Evolutionary conservation across 2,113 vertebrate genomes (phyloP).

Genomic region (Lota lota): DNA sequence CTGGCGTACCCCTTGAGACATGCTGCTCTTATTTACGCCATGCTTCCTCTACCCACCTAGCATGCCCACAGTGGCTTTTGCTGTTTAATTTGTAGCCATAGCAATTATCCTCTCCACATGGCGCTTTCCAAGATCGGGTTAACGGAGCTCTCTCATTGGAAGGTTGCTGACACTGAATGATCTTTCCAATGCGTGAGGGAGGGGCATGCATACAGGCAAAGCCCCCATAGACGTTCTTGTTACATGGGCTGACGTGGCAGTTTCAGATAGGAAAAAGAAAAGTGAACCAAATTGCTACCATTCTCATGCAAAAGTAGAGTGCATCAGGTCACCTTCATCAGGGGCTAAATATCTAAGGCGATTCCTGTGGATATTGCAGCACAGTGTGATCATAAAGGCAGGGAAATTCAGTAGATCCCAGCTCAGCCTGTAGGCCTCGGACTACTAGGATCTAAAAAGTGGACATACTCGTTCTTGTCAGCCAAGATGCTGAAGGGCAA

Average conservation of each 20-base stretch:
- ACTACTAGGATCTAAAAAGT: too few relatives aligned
- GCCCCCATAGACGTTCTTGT: background rate
- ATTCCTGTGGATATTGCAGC: too few relatives aligned
- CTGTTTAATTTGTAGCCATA: conserved; percentile 60
- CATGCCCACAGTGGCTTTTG: conserved; percentile 49
- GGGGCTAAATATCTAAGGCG: too few relatives aligned
- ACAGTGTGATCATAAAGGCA: too few relatives aligned
- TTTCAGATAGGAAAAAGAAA: background rate
- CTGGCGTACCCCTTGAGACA: conserved; percentile 39
- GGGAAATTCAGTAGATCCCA: too few relatives aligned
- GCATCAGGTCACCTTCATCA: too few relatives aligned
- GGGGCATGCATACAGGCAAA: background rate
- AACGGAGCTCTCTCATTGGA: conserved; percentile 30
- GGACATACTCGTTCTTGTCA: too few relatives aligned
- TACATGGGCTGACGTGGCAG: background rate
- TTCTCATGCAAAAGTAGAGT: background rate
- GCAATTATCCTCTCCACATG: conserved; percentile 56
- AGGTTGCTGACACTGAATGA: conserved; percentile 32
- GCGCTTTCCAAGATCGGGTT: conserved; percentile 45
- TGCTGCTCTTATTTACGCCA: conserved; percentile 39
- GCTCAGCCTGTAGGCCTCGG: too few relatives aligned
- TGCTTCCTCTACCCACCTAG: conserved; percentile 39
- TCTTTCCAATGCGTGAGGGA: conserved; percentile 24
- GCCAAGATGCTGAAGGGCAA: too few relatives aligned
- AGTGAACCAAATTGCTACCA: background rate